Conservation (phyloP, 2,113 vertebrate genomes). For the Cacatua alba region DNA sequence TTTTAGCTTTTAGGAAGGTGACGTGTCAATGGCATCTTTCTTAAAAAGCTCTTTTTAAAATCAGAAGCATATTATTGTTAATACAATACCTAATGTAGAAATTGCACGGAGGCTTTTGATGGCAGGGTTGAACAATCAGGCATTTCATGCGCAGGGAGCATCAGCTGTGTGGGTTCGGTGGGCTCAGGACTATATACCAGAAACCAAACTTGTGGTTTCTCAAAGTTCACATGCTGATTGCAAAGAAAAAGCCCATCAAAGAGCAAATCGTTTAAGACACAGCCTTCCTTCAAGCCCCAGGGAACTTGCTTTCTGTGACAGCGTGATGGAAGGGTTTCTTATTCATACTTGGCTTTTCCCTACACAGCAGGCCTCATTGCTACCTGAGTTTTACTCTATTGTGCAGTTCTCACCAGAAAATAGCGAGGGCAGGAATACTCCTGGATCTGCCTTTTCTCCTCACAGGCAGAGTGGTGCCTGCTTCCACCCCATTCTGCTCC, state of each 20-base stretch:
- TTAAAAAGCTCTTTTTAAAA: not conserved
- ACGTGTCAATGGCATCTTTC: not conserved
- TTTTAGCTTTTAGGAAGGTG: not conserved
- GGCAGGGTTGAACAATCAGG: slow-evolving; percentile 21
- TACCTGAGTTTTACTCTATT: slow-evolving; percentile 67
- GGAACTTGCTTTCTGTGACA: slow-evolving; percentile 63
- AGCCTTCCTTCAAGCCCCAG: slow-evolving; percentile 65
- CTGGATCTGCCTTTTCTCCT: slow-evolving; percentile 2
- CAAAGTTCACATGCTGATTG: slow-evolving; percentile 65
- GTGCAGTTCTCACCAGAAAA: slow-evolving; percentile 30
- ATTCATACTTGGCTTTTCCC: slow-evolving; percentile 55
- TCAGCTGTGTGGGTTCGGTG: not conserved
- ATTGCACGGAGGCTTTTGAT: not conserved
- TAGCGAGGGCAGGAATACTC: not conserved
- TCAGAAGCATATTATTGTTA: slow-evolving; percentile 48
- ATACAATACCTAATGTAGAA: slow-evolving; percentile 12
- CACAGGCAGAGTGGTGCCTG: not conserved
- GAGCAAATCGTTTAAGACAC: slow-evolving; percentile 66
- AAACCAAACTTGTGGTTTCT: slow-evolving; percentile 27
- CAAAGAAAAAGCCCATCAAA: slow-evolving; percentile 66
- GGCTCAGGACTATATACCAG: not conserved
- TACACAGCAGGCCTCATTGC: not conserved
- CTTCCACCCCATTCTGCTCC: not conserved
- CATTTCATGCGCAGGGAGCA: fast-evolving
- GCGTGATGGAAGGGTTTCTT: slow-evolving; percentile 68